Conservation (phyloP, 2,888 invertebrate genomes). For the Rhagophthalmus giganteus region DNA sequence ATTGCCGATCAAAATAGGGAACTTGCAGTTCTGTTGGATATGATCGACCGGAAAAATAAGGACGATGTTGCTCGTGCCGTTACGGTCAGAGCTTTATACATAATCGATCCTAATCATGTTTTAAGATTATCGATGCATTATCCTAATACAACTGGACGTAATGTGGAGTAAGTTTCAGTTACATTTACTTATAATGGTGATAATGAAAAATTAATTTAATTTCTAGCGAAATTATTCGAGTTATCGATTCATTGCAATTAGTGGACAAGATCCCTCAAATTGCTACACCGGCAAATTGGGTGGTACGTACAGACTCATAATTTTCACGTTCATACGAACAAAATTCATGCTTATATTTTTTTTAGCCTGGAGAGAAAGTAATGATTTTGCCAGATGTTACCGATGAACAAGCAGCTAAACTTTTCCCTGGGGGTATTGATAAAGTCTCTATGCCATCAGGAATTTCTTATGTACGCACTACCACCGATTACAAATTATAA, state of each 20-base stretch:
- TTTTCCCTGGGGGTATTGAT: constrained; percentile 73
- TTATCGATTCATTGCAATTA: constrained; percentile 81
- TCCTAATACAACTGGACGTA: constrained; percentile 83
- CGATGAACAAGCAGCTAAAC: constrained; percentile 64
- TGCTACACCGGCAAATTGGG: constrained; percentile 51
- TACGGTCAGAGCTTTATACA: constrained; percentile 76
- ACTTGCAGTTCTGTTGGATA: constrained; percentile 73
- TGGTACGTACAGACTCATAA: constrained; percentile 41
- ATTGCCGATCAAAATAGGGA: constrained; percentile 75
- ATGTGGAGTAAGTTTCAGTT: constrained; percentile 72
- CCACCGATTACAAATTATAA: constrained; percentile 62
- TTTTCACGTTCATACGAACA: background rate
- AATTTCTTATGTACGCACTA: constrained; percentile 73
- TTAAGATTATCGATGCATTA: constrained; percentile 81
- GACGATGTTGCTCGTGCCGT: constrained; percentile 67
- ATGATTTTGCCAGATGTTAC: constrained; percentile 77
- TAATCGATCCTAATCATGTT: constrained; percentile 79
- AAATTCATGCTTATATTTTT: constrained; percentile 26
- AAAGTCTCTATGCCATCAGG: constrained; percentile 75
- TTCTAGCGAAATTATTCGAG: constrained; percentile 79
- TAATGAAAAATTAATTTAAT: too few relatives aligned
- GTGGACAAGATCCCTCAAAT: constrained; percentile 66
- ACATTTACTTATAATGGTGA: too few relatives aligned
- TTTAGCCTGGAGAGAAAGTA: constrained; percentile 72
- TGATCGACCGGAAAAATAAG: constrained; percentile 76